Evolutionary conservation across 1,140 invertebrate species (phyloP).

Genomic region (Aphis craccivora): DNA sequence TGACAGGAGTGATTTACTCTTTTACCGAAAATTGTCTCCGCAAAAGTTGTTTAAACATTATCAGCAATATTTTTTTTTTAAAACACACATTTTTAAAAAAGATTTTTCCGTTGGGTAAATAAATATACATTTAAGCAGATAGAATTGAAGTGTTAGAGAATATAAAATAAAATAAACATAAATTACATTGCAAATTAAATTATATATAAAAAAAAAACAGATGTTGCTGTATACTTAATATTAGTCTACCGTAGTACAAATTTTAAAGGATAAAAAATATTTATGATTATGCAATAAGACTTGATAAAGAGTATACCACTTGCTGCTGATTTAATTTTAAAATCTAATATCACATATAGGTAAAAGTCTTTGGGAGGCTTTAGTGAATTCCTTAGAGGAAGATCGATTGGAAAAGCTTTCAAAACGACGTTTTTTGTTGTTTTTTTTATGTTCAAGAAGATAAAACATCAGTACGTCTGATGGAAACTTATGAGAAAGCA

Average conservation of each 20-base stretch:
- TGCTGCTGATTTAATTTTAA: conserved; percentile 36
- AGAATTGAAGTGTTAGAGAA: neutral
- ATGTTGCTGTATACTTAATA: neutral
- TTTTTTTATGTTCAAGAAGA: neutral
- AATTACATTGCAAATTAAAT: neutral
- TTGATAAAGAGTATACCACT: neutral
- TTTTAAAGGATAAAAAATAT: neutral
- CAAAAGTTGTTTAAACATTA: neutral
- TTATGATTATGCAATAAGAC: neutral
- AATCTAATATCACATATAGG: conserved; percentile 7
- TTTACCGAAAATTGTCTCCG: neutral
- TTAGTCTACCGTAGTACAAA: neutral
- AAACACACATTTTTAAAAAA: neutral
- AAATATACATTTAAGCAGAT: neutral
- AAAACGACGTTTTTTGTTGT: conserved; percentile 1
- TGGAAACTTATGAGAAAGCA: conserved; percentile 17
- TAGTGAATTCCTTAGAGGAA: neutral
- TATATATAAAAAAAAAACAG: neutral
- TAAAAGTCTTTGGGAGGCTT: neutral
- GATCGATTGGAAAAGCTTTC: conserved; percentile 44
- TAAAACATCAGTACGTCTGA: neutral
- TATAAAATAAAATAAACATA: neutral
- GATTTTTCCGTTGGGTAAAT: neutral
- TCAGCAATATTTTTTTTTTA: neutral
- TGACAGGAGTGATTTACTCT: neutral